Conservation (phyloP, 1,140 invertebrate species). For the Eueides isabella region DNA sequence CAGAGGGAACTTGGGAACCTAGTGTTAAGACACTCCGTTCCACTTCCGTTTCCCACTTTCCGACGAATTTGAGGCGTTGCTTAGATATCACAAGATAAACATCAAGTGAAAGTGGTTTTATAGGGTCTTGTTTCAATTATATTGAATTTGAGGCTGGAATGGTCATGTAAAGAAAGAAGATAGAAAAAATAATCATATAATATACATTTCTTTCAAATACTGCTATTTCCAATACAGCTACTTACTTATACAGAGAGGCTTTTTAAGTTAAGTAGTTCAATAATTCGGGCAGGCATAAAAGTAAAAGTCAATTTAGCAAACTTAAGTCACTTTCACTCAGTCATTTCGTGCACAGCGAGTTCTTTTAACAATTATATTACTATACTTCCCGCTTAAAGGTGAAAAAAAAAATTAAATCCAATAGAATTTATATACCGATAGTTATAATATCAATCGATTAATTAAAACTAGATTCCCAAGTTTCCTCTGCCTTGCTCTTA, state of each 20-base stretch:
- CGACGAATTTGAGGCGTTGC: too few relatives aligned
- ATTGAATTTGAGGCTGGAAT: neutral
- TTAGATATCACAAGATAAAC: too few relatives aligned
- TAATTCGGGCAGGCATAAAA: conserved; percentile 6
- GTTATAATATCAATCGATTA: too few relatives aligned
- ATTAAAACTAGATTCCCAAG: neutral
- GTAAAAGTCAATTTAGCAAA: conserved; percentile 8
- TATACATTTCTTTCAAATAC: neutral
- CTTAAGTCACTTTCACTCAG: conserved; percentile 1
- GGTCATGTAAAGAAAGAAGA: neutral
- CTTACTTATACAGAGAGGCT: neutral
- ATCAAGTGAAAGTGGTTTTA: too few relatives aligned
- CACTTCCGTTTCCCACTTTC: too few relatives aligned
- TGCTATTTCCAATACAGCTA: neutral
- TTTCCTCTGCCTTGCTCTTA: too few relatives aligned
- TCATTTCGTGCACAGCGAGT: neutral
- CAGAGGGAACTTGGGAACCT: too few relatives aligned
- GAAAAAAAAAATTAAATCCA: neutral
- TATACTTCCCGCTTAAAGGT: neutral
- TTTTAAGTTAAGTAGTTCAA: neutral
- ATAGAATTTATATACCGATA: too few relatives aligned
- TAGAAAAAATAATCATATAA: too few relatives aligned
- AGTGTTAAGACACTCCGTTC: too few relatives aligned
- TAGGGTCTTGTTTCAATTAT: too few relatives aligned
- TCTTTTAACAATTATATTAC: neutral